Evolutionary conservation across 2,888 invertebrate genomes (phyloP), one percentile per base, ranked within the genome.

Genomic region (Lomographa bimaculata): DNA sequence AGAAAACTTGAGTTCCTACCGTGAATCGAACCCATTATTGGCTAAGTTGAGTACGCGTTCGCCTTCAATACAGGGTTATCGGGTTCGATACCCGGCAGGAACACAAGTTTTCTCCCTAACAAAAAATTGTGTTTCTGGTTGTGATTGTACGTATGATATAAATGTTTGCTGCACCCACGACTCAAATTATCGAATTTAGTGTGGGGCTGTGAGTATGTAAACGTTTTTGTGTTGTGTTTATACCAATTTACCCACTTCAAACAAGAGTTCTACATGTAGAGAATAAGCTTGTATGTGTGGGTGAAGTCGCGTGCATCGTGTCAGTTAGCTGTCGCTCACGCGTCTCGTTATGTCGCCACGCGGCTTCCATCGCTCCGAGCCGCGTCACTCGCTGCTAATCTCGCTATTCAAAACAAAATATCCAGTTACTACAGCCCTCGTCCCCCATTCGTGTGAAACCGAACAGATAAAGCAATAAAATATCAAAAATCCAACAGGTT

Each of bases 261-360:
- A 23, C 14, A 17, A 21, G 21, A 19, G n/a, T 7, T 11, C 1
- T 25, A 12, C 26, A 34, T 54, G 46, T 47, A 33, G 39, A 40
- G 46, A 35, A 46, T 30, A 18, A 30, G 7, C 2, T n/a, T 12
- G 18, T 20, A 10, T 17, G 5, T n/a, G 20, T 36, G 19, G 20
- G 37, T 33, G 24, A 10, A 7, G 41, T 40, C 78, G 67, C 80
- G 79, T 77, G 81, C 59, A 59, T 39, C 56, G 68, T 69, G 82
- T 82, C 83, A 74, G 59, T 64, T 70, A 69, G 49, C 70, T 71
- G 80, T 85, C 84, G 64, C 65, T 80, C 81, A 64, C 61, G 61
- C 71, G 83, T 84, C 85, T 71, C 68, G 81, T 86, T 83, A 84
- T 64, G 75, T 75, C 75, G 75, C 61, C 71, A 77, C 78, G 79